Evolutionary conservation across 1,140 invertebrate species (phyloP).

Genomic region (Pygmarrhopalites habei): DNA sequence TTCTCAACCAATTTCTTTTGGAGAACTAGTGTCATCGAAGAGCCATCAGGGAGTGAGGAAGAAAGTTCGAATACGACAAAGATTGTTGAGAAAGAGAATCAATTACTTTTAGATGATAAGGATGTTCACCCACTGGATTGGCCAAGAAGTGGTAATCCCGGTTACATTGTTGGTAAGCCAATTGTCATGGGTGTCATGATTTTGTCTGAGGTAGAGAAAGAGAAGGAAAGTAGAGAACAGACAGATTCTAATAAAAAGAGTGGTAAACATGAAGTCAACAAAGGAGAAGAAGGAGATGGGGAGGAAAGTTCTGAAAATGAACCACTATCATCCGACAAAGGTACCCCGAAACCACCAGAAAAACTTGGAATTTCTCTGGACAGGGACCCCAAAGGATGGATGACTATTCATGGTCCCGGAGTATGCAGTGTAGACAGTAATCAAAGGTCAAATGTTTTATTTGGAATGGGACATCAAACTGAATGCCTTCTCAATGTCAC

Average conservation of each 20-base stretch:
- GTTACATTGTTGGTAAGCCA: conserved; percentile 56
- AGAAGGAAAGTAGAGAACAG: conserved; percentile 1
- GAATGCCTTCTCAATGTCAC: conserved; percentile 19
- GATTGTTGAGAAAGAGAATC: neutral
- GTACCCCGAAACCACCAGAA: neutral
- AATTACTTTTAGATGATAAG: neutral
- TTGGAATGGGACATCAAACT: conserved; percentile 19
- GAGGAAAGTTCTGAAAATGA: conserved; percentile 3
- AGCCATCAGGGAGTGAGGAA: neutral
- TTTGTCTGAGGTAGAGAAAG: neutral
- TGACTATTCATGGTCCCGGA: conserved; percentile 21
- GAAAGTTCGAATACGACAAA: neutral
- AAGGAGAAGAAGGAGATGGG: conserved; percentile 8
- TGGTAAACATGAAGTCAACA: neutral
- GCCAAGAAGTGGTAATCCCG: conserved; percentile 59
- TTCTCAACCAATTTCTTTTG: conserved; percentile 50
- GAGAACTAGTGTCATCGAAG: neutral
- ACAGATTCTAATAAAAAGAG: neutral
- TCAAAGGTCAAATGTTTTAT: conserved; percentile 19
- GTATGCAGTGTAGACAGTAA: conserved; percentile 8
- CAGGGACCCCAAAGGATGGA: conserved; percentile 12
- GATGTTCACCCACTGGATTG: conserved; percentile 43
- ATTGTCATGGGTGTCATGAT: conserved; percentile 46
- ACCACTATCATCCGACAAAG: neutral
- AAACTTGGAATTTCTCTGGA: neutral